Evolutionary conservation across 2,888 invertebrate genomes (phyloP).

Genomic region (Minunthozetes semirufus): DNA sequence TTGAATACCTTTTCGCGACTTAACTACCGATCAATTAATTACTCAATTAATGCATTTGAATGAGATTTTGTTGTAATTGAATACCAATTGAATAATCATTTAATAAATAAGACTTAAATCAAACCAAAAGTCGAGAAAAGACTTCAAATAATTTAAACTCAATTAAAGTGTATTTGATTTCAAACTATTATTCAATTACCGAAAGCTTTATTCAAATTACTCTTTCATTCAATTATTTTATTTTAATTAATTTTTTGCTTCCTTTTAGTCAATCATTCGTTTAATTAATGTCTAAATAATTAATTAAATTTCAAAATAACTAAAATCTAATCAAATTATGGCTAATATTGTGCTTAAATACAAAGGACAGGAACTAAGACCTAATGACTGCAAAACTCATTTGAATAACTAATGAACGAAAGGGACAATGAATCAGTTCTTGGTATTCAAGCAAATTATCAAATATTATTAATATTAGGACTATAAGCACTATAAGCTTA

Average conservation of each 20-base stretch:
- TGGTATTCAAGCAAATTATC: no score
- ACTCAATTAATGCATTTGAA: neutral
- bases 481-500: no score
- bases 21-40: neutral
- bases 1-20: neutral
- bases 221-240: neutral
- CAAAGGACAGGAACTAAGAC: no score
- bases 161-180: neutral
- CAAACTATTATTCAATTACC: conserved; percentile 10
- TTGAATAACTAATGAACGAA: no score
- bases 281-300: no score
- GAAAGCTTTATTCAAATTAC: conserved; percentile 11
- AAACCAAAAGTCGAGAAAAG: neutral
- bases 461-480: no score
- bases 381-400: no score
- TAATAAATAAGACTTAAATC: neutral
- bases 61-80: neutral
- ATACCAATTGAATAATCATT: neutral
- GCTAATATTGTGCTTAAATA: no score
- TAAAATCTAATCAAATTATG: no score
- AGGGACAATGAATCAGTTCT: no score
- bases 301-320: no score
- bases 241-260: no score
- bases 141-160: neutral
- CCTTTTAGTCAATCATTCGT: neutral